phyloP scores from a whole-genome alignment of 2,113 vertebrate species.

The Piprites chloris region DNA sequence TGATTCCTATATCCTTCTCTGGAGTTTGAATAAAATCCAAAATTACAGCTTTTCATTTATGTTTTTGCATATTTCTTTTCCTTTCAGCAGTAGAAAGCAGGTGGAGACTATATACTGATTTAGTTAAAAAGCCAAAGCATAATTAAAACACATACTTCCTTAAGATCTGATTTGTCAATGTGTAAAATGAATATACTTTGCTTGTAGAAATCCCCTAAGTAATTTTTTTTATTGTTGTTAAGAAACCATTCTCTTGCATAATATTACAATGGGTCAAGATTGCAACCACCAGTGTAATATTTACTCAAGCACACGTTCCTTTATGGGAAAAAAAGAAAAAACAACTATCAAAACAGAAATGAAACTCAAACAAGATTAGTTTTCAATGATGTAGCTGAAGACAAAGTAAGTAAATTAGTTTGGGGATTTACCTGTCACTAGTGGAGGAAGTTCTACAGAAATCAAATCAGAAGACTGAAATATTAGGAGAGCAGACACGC shows the following conservation, averaged over 20 bases:
- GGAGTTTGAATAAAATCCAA: not conserved
- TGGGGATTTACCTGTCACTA: conserved; percentile 9
- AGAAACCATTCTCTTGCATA: not conserved
- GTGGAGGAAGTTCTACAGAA: not conserved
- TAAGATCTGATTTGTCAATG: not conserved
- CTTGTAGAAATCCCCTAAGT: not conserved
- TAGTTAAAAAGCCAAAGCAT: not conserved
- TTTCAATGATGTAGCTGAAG: conserved; percentile 26
- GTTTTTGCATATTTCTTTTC: not conserved
- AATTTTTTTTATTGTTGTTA: not conserved
- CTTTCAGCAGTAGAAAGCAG: not conserved
- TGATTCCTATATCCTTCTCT: not conserved
- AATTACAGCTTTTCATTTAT: not conserved
- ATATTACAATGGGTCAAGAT: not conserved
- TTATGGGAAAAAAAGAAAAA: not conserved
- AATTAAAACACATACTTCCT: not conserved
- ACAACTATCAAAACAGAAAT: not conserved
- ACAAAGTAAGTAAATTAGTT: conserved; percentile 26
- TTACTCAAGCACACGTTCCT: not conserved
- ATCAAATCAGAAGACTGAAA: conserved; percentile 18
- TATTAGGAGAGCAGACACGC: not conserved
- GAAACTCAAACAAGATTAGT: not conserved
- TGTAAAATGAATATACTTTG: not conserved
- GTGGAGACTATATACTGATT: not conserved
- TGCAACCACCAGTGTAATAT: not conserved